Conservation (phyloP, 2,797 vertebrate species). For the Onychomys leucogaster region DNA sequence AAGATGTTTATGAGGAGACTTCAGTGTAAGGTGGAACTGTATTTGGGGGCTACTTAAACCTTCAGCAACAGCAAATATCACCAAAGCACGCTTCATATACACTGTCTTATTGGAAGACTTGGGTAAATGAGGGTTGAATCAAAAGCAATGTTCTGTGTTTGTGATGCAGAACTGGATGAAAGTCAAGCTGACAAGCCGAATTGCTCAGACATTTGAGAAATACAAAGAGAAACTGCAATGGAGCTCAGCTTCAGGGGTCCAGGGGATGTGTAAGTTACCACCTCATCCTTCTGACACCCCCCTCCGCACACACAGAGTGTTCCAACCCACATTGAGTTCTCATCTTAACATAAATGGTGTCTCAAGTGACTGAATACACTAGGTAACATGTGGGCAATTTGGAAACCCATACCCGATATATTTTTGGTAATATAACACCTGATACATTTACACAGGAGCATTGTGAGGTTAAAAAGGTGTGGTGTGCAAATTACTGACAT, state of each 20-base stretch:
- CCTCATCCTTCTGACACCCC: fast-evolving
- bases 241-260: background rate
- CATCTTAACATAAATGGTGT: too few relatives aligned
- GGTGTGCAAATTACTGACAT: background rate
- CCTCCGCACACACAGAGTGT: too few relatives aligned
- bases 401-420: background rate
- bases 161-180: background rate
- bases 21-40: background rate
- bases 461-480: background rate
- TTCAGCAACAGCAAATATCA: background rate
- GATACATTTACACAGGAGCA: background rate
- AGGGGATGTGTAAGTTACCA: too few relatives aligned
- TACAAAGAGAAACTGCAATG: background rate
- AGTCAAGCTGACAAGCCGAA: background rate
- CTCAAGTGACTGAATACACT: background rate
- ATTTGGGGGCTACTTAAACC: background rate
- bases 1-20: background rate
- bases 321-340: background rate
- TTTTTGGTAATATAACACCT: background rate
- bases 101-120: background rate
- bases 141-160: background rate
- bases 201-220: fast-evolving
- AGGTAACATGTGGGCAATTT: background rate
- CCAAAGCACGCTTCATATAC: background rate
- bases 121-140: background rate